phyloP scores from a whole-genome alignment of 2,888 invertebrate species.

The Megamerina dolium region DNA sequence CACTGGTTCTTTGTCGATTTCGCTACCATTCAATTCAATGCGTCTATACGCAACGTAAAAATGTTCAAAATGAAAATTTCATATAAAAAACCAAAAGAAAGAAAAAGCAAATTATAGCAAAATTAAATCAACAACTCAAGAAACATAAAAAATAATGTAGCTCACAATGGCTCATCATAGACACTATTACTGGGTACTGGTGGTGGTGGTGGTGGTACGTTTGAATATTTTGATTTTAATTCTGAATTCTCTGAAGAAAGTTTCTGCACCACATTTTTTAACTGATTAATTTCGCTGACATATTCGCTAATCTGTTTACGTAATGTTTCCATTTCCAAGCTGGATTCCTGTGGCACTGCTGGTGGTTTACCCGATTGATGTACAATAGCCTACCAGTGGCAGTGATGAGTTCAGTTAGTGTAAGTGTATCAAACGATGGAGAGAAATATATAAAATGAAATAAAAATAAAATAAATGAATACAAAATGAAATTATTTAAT shows the following conservation, averaged over 20 bases:
- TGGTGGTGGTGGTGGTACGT: constrained; percentile 23
- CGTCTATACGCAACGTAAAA: constrained; percentile 27
- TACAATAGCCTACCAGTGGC: constrained; percentile 31
- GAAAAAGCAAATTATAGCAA: constrained; percentile 14
- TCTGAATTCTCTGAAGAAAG: constrained; percentile 75
- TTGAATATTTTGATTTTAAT: constrained; percentile 55
- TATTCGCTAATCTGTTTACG: constrained; percentile 47
- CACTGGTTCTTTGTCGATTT: constrained; percentile 45
- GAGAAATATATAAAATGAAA: constrained; percentile 14
- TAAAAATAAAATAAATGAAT: constrained; percentile 16
- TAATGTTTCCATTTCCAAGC: constrained; percentile 43
- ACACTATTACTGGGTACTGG: constrained; percentile 35
- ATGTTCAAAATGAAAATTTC: background rate
- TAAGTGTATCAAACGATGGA: constrained; percentile 17
- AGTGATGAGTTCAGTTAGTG: constrained; percentile 17
- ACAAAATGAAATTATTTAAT: constrained; percentile 15
- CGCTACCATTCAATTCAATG: constrained; percentile 45
- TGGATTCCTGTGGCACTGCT: constrained; percentile 21
- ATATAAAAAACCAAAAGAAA: constrained; percentile 11
- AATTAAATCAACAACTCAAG: constrained; percentile 13
- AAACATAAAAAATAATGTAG: constrained; percentile 15
- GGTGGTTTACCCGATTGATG: constrained; percentile 33
- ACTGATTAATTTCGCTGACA: constrained; percentile 45
- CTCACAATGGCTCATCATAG: constrained; percentile 49
- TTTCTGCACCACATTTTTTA: constrained; percentile 61